phyloP scores from a whole-genome alignment of 2,113 vertebrate species.

The Himantopus leucocephalus region DNA sequence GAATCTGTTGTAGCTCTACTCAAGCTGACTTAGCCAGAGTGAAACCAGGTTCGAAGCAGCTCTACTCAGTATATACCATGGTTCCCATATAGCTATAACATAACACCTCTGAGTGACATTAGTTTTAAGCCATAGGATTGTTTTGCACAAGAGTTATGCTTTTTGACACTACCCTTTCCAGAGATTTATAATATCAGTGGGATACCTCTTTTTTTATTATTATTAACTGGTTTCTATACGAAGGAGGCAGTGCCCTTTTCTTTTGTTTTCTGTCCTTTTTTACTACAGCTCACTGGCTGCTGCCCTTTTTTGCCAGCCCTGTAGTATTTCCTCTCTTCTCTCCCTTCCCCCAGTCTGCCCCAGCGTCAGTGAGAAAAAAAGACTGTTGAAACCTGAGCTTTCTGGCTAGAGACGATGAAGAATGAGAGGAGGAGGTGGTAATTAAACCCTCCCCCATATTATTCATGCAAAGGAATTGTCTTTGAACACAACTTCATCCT shows the following conservation, averaged over 20 bases:
- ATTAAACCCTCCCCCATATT: conserved; percentile 69
- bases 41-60: background rate
- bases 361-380: conserved; percentile 44
- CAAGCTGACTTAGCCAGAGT: background rate
- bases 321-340: conserved; percentile 11
- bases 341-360: conserved; percentile 39
- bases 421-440: conserved; percentile 65
- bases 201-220: background rate
- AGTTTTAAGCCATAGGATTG: background rate
- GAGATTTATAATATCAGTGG: background rate
- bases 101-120: background rate
- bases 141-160: background rate
- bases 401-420: conserved; percentile 55
- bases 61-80: background rate
- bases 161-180: background rate
- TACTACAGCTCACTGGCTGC: conserved; percentile 27
- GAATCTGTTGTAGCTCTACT: background rate
- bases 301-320: conserved; percentile 45
- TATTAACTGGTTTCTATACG: background rate
- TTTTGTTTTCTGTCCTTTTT: background rate
- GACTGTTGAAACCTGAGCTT: conserved; percentile 67
- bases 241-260: background rate
- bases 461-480: conserved; percentile 66
- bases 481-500: conserved; percentile 68
- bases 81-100: background rate